Evolutionary conservation across 2,888 invertebrate species (phyloP).

Genomic region (Thyatira batis): DNA sequence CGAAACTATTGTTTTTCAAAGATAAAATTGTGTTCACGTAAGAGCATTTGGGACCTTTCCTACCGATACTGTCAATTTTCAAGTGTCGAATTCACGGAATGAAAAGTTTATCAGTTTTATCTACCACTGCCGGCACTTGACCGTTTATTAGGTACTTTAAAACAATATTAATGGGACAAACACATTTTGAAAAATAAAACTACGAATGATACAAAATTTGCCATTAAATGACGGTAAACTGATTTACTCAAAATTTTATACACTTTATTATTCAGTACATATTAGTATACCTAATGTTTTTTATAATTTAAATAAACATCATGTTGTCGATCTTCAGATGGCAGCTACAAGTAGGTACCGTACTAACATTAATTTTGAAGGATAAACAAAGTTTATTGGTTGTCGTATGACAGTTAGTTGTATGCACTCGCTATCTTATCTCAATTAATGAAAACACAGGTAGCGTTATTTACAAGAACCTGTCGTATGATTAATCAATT

Average conservation of each 20-base stretch:
- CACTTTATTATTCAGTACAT: too few relatives aligned
- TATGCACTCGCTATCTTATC: constrained; percentile 58
- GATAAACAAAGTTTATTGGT: background rate
- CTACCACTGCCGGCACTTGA: constrained; percentile 7
- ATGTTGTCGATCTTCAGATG: background rate
- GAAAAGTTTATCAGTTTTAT: constrained; percentile 15
- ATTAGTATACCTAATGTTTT: too few relatives aligned
- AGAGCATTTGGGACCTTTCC: constrained; percentile 10
- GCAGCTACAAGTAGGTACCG: background rate
- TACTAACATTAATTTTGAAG: background rate
- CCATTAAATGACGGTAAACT: too few relatives aligned
- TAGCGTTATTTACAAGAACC: constrained; percentile 56
- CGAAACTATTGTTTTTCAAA: background rate
- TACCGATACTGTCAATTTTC: constrained; percentile 39
- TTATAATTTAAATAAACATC: too few relatives aligned
- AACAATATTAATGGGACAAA: background rate
- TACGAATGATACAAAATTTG: too few relatives aligned
- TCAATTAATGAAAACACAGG: constrained; percentile 50
- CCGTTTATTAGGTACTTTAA: too few relatives aligned
- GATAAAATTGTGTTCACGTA: background rate
- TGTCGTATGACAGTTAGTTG: constrained; percentile 14
- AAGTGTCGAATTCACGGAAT: constrained; percentile 16
- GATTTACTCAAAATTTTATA: too few relatives aligned
- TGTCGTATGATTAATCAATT: constrained; percentile 64
- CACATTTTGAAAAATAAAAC: background rate